These are phyloP conservation scores for Glyphotaelius pellucidus DNA, from an alignment of 2,888 invertebrate species.

Conservation along the genomic window DNA sequence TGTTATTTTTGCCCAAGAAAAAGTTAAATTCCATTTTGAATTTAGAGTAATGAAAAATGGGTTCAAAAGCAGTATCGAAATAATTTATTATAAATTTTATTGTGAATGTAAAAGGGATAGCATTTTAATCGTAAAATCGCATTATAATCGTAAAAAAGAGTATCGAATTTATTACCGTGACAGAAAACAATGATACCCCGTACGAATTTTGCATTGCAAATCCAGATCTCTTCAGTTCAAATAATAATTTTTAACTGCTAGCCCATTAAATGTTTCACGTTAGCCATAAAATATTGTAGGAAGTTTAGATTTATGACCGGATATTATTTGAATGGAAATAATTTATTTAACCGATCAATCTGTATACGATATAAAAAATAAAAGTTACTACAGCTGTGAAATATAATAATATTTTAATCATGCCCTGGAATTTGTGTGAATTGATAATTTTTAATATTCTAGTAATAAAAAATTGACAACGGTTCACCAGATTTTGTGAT, in stretches of 20 bases:
- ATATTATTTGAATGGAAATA: conserved; percentile 49
- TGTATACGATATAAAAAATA: not conserved
- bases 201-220: conserved; percentile 54
- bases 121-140: conserved; percentile 53
- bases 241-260: conserved; percentile 48
- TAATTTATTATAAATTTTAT: conserved; percentile 41
- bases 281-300: conserved; percentile 37
- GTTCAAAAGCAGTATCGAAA: not conserved
- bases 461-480: not conserved
- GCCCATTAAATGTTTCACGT: conserved; percentile 44
- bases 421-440: not conserved
- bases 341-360: conserved; percentile 41
- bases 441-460: not conserved
- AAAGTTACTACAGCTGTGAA: conserved; percentile 4
- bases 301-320: conserved; percentile 44
- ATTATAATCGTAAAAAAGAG: conserved; percentile 57
- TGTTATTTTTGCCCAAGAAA: too few species aligned
- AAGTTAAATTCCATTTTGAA: not conserved
- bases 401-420: conserved; percentile 25
- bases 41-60: not conserved
- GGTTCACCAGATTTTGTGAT: not conserved
- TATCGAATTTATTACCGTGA: conserved; percentile 46
- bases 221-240: conserved; percentile 28
- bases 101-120: conserved; percentile 5
- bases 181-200: conserved; percentile 47